Evolutionary conservation across 2,888 invertebrate genomes (phyloP), one percentile per base, ranked within the genome.

Genomic region (Pseudococcus viburni): DNA sequence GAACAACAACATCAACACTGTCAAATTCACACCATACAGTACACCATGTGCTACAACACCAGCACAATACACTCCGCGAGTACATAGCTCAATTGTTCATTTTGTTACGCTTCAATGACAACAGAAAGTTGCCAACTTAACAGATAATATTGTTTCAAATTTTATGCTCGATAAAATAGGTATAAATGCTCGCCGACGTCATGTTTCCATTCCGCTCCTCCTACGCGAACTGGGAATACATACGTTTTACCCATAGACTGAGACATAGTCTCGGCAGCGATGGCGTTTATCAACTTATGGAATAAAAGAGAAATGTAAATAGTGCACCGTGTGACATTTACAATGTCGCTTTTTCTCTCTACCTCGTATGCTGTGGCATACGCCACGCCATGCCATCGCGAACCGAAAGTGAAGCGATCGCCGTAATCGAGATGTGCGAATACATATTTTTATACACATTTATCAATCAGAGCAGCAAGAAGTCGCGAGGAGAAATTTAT

Each of bases 71-170:
- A 33, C 26, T 51, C 15, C 39, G 39, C 26, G 26, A 64, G 64
- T 64, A 64, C 22, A 64, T 19, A 64, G 19, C 64, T 8, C 64
- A 12, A 64, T 64, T 64, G 64, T 64, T 64, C 64, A 64, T 64
- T 64, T 77, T 77, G 77, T 26, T 39, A 77, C 77, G 77, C 33
- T 77, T 77, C 4, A 77, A 77, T 77, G 77, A 15, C 39, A 77
- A 77, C 77, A 77, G 77, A 77, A 77, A 77, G 77, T 77, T 77
- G 39, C 77, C 77, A 77, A 77, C 33, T 77, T 64, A 64, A 64
- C 64, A 77, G 77, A 77, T 77, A 77, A 77, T 77, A 77, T 77
- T 77, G 77, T 77, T 77, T 77, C 77, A 77, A 77, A 77, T 77
- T 77, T 77, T 77, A 77, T 77, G 39, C 39, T 77, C 77, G 39